A percentile compares a stretch with the other conserved stretches of the same genome.
Evolutionary conservation across 2,888 invertebrate genomes (phyloP).

Genomic region (Oscheius sp.): DNA sequence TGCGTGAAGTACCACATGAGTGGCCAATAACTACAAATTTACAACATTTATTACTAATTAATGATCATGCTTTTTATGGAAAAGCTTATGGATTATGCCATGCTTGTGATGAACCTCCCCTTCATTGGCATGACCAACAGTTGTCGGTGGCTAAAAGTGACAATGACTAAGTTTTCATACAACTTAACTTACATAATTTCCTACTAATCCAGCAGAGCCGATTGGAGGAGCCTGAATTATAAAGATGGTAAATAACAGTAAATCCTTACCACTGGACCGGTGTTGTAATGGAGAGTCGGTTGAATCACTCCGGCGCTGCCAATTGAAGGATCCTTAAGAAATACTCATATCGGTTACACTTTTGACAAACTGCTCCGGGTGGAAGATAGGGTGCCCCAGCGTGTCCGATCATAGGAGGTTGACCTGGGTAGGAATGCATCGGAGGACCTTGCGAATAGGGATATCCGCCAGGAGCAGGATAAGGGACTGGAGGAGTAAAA

Average conservation of each 20-base stretch:
- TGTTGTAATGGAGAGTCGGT: slow-evolving; percentile 3
- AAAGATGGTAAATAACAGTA: too few relatives aligned
- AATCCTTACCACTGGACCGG: slow-evolving; percentile 2
- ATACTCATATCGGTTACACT: not conserved
- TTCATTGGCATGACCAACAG: slow-evolving; percentile 19
- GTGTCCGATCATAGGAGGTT: too few relatives aligned
- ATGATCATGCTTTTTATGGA: slow-evolving; percentile 25
- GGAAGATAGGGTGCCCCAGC: not conserved
- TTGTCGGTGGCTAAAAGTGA: slow-evolving; percentile 7
- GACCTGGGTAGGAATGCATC: not conserved
- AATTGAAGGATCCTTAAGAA: slow-evolving; percentile 24
- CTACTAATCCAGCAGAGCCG: slow-evolving; percentile 17
- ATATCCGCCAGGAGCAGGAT: not conserved
- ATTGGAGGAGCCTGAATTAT: slow-evolving; percentile 22
- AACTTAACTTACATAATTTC: slow-evolving; percentile 12
- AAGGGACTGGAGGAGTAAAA: too few relatives aligned
- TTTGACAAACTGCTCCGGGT: not conserved
- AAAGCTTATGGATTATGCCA: slow-evolving; percentile 19
- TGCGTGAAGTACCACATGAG: slow-evolving; percentile 20
- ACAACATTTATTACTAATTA: slow-evolving; percentile 16
- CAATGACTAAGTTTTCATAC: not conserved
- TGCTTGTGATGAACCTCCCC: slow-evolving; percentile 24
- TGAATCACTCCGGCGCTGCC: slow-evolving; percentile 22
- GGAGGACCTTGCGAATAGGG: not conserved
- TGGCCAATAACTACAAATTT: not conserved